Conservation (phyloP, 2,113 vertebrate genomes). For the Brachyistius frenatus region DNA sequence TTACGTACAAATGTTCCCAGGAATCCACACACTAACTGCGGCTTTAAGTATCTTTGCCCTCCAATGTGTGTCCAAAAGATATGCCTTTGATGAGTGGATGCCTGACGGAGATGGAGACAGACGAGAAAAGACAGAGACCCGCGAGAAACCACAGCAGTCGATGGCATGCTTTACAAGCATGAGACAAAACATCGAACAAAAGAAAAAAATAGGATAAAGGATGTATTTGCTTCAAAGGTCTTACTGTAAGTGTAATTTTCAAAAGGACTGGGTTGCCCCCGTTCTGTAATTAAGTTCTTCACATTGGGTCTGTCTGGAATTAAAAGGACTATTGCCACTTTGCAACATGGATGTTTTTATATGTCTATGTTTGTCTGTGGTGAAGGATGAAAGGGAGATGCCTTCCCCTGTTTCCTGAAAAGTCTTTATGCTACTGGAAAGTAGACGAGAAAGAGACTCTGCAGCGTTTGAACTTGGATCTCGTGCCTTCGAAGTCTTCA, state of each 20-base stretch:
- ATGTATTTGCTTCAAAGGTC: slow-evolving; percentile 81
- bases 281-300: slow-evolving; percentile 85
- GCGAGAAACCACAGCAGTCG: slow-evolving; percentile 76
- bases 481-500: slow-evolving; percentile 56
- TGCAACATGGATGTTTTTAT: slow-evolving; percentile 83
- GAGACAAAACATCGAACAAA: slow-evolving; percentile 77
- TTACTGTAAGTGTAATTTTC: slow-evolving; percentile 82
- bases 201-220: slow-evolving; percentile 78
- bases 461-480: slow-evolving; percentile 72
- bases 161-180: slow-evolving; percentile 78
- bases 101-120: slow-evolving; percentile 64
- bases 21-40: slow-evolving; percentile 14
- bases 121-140: slow-evolving; percentile 66
- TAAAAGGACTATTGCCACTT: slow-evolving; percentile 81
- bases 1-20: neutral
- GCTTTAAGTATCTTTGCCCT: slow-evolving; percentile 28
- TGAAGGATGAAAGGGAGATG: slow-evolving; percentile 81
- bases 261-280: slow-evolving; percentile 81
- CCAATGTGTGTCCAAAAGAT: slow-evolving; percentile 40
- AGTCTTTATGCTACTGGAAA: slow-evolving; percentile 71
- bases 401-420: slow-evolving; percentile 76
- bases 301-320: slow-evolving; percentile 81
- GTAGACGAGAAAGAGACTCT: slow-evolving; percentile 64
- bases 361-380: slow-evolving; percentile 84
- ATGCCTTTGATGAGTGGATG: slow-evolving; percentile 63